A percentile compares a stretch with the other conserved stretches of the same genome.
phyloP scores from a whole-genome alignment of 2,888 invertebrate species.

The Eledona agricola region DNA sequence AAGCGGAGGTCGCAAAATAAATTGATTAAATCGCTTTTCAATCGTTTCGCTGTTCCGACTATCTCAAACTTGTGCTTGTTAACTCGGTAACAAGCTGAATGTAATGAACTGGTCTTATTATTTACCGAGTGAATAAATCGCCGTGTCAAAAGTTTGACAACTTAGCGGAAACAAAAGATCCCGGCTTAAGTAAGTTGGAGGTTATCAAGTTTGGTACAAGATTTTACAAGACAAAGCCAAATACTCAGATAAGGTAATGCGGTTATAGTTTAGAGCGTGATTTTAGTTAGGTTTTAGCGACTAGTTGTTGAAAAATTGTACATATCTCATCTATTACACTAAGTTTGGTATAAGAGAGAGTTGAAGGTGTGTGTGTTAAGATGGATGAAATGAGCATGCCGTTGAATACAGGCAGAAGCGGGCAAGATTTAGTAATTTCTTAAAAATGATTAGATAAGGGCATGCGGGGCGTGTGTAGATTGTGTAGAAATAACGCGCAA shows the following conservation, averaged over 20 bases:
- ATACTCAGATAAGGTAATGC: constrained; percentile 1
- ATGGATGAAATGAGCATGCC: constrained; percentile 24
- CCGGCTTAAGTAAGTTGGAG: background rate
- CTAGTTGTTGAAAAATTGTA: too few species aligned
- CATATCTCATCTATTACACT: constrained; percentile 31
- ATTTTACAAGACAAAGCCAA: constrained; percentile 12
- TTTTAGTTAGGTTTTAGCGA: too few species aligned
- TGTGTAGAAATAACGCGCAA: too few species aligned
- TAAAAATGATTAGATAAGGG: too few species aligned
- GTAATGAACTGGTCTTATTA: constrained; percentile 4
- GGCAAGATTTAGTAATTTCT: too few species aligned
- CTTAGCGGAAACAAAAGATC: background rate
- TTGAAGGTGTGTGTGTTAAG: constrained; percentile 1
- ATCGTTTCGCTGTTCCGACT: too few species aligned
- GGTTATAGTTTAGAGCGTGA: background rate
- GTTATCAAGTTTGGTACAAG: constrained; percentile 3
- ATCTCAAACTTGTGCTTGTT: too few species aligned
- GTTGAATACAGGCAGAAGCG: background rate
- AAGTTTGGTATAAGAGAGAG: constrained; percentile 24
- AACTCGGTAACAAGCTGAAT: constrained; percentile 7
- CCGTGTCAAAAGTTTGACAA: constrained; percentile 2
- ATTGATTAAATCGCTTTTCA: too few species aligned
- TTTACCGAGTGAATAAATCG: constrained; percentile 1
- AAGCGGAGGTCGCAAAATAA: too few species aligned
- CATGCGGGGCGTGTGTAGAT: too few species aligned